These are phyloP conservation scores for Liodrosophila aerea DNA, from an alignment of 2,888 invertebrate genomes.

Conservation along the genomic window DNA sequence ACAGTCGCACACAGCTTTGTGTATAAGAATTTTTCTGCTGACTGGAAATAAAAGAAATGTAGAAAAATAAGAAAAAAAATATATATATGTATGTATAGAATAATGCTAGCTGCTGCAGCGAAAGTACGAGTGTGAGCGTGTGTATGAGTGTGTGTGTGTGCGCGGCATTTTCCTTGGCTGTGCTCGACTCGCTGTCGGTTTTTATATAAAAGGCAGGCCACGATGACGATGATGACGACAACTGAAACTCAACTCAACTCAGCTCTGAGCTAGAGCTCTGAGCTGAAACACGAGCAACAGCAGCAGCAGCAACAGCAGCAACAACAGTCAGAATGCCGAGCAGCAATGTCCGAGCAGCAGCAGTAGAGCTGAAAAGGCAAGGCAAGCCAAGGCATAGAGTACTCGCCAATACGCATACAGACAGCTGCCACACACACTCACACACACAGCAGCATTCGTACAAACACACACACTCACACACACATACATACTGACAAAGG, in stretches of 20 bases:
- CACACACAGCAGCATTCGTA: slow-evolving; percentile 23
- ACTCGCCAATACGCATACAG: slow-evolving; percentile 75
- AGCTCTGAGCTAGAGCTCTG: slow-evolving; percentile 41
- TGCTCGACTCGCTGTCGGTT: slow-evolving; percentile 51
- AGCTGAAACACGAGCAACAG: slow-evolving; percentile 3
- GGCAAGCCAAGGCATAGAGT: slow-evolving; percentile 15
- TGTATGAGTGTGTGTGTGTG: slow-evolving; percentile 25
- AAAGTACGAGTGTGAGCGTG: slow-evolving; percentile 19
- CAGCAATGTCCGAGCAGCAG: slow-evolving; percentile 4
- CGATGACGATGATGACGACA: slow-evolving; percentile 49
- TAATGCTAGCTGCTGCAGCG: slow-evolving; percentile 36
- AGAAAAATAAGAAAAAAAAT: slow-evolving; percentile 40
- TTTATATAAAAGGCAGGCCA: slow-evolving; percentile 57
- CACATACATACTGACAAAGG: slow-evolving; percentile 3
- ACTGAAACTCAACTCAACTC: slow-evolving; percentile 42
- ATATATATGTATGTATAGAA: slow-evolving; percentile 31
- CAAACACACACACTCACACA: slow-evolving; percentile 6
- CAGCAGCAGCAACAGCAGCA: slow-evolving; percentile 8
- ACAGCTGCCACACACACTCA: slow-evolving; percentile 68
- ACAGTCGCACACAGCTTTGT: slow-evolving; percentile 53
- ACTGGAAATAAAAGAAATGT: slow-evolving; percentile 65
- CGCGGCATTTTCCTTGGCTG: slow-evolving; percentile 56
- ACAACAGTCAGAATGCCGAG: neutral
- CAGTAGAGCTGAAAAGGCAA: slow-evolving; percentile 15
- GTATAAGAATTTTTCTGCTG: slow-evolving; percentile 69